phyloP scores from a whole-genome alignment of 1,140 invertebrate species.

The Hylaeus anthracinus region DNA sequence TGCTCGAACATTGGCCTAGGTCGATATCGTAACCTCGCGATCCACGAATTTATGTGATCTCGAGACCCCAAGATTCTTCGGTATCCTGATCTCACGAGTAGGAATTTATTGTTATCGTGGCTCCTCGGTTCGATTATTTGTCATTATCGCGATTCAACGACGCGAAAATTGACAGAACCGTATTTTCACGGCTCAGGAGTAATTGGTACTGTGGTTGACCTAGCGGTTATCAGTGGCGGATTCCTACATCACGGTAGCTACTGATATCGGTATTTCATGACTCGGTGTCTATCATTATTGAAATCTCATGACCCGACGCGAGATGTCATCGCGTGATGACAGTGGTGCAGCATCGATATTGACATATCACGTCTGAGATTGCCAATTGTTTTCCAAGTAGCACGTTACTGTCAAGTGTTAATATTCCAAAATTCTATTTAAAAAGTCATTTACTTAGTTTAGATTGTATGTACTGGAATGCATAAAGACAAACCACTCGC shows the following conservation, averaged over 20 bases:
- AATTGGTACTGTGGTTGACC: background rate
- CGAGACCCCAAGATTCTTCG: background rate
- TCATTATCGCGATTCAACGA: background rate
- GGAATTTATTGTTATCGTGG: background rate
- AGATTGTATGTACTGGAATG: too few species aligned
- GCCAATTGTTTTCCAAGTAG: background rate
- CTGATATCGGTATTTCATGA: conserved; percentile 16
- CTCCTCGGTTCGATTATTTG: background rate
- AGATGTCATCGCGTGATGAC: background rate
- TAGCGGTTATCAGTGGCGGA: conserved; percentile 16
- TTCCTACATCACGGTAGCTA: background rate
- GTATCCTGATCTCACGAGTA: too few species aligned
- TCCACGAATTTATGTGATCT: background rate
- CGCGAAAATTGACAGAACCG: background rate
- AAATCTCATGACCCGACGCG: conserved; percentile 12
- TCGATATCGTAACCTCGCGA: too few species aligned
- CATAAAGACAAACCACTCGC: too few species aligned
- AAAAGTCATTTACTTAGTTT: too few species aligned
- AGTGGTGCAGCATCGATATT: background rate
- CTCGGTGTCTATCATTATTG: conserved; percentile 4
- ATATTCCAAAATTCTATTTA: too few species aligned
- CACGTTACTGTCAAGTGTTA: too few species aligned
- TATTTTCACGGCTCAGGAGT: background rate
- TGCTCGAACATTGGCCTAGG: too few species aligned
- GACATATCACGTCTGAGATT: background rate